phyloP scores from a whole-genome alignment of 2,888 invertebrate genomes.

The Calameuta pallipes region DNA sequence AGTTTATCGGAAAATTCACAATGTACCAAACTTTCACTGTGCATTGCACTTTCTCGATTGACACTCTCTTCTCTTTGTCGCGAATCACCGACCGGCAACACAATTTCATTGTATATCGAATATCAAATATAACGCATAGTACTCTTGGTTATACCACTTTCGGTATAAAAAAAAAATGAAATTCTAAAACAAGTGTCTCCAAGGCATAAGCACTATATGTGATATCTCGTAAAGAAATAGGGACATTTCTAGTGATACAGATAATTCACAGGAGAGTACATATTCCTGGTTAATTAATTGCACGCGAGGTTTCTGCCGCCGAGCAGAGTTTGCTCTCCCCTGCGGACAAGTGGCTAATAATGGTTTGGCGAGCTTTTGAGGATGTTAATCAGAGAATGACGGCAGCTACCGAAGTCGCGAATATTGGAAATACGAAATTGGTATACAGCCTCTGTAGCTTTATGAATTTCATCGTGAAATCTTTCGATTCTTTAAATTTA shows the following conservation, averaged over 20 bases:
- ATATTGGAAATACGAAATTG: neutral
- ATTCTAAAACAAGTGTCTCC: too few relatives aligned
- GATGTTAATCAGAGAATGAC: neutral
- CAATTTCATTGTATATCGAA: neutral
- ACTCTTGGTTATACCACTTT: neutral
- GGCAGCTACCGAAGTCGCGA: neutral
- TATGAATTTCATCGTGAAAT: neutral
- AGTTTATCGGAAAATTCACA: constrained; percentile 3
- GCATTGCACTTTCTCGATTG: neutral
- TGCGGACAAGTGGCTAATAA: neutral
- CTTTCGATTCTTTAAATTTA: neutral
- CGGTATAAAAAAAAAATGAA: neutral
- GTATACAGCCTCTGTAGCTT: neutral
- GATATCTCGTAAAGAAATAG: too few relatives aligned
- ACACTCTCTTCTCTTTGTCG: neutral
- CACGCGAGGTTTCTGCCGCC: neutral
- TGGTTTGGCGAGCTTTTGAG: neutral
- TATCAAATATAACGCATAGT: neutral
- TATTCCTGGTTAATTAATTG: neutral
- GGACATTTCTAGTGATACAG: neutral
- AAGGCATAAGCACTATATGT: too few relatives aligned
- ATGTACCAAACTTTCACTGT: neutral
- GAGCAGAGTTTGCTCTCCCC: neutral
- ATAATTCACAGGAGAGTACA: neutral
- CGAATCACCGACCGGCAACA: neutral